Evolutionary conservation across 2,113 vertebrate genomes (phyloP).

Genomic region (Otus sunia): DNA sequence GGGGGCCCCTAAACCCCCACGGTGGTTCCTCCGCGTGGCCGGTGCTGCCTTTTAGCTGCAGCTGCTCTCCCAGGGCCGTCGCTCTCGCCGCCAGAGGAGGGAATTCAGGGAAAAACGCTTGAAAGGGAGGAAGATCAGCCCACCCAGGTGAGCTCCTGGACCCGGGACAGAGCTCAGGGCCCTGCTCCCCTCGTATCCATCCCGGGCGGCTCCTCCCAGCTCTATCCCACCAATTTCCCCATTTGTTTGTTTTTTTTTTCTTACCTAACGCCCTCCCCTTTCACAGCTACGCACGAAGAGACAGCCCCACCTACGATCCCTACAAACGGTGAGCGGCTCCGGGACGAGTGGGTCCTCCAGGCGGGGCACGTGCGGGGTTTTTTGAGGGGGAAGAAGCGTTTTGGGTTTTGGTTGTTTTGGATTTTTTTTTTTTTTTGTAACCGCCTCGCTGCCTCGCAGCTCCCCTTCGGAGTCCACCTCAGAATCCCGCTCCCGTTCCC

Average conservation of each 20-base stretch:
- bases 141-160: slow-evolving; percentile 82
- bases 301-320: slow-evolving; percentile 95
- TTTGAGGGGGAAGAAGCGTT: no score
- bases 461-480: slow-evolving; percentile 84
- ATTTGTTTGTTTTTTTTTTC: no score
- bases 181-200: fast-evolving
- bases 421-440: no score
- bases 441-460: not conserved
- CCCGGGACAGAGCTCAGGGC: fast-evolving
- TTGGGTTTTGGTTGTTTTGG: no score
- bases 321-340: slow-evolving; percentile 85
- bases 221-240: not conserved
- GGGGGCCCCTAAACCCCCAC: no score
- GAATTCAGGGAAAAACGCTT: slow-evolving; percentile 95
- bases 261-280: not conserved
- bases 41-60: not conserved
- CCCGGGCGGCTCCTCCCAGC: not conserved
- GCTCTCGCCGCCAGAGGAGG: slow-evolving; percentile 90
- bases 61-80: slow-evolving; percentile 79
- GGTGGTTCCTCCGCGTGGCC: no score
- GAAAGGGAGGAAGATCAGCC: slow-evolving; percentile 94
- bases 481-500: slow-evolving; percentile 85
- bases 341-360: not conserved
- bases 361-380: not conserved
- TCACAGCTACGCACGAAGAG: slow-evolving; percentile 88